Conservation (phyloP, 64 coral and sea anemone species). For the Montipora sp. region DNA sequence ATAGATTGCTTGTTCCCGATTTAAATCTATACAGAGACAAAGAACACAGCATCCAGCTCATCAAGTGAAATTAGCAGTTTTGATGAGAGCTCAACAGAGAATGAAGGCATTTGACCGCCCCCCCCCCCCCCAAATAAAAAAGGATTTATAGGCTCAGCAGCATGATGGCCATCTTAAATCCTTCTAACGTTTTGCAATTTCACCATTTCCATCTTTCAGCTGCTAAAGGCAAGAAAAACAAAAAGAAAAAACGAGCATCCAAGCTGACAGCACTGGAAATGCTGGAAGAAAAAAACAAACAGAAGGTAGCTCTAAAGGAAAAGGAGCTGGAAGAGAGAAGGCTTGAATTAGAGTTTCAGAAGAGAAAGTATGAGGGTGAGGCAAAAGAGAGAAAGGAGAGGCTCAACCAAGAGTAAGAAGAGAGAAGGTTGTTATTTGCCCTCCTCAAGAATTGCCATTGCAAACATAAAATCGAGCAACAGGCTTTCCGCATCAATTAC, state of each 20-base stretch:
- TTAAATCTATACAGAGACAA: conserved; percentile 15
- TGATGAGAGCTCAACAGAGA: conserved; percentile 16
- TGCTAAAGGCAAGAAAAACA: conserved; percentile 20
- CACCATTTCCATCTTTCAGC: conserved; percentile 7
- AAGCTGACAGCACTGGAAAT: conserved; percentile 22
- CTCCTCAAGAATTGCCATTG: conserved; percentile 22
- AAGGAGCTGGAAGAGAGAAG: conserved; percentile 12
- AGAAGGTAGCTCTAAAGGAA: conserved; percentile 20
- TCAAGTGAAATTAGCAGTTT: conserved; percentile 20
- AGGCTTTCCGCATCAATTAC: too few relatives aligned
- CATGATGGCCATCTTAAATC: not conserved
- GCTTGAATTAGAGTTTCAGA: conserved; percentile 23
- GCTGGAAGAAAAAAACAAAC: conserved; percentile 14
- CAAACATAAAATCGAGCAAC: too few relatives aligned
- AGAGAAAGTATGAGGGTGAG: conserved; percentile 16
- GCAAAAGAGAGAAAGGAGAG: conserved; percentile 22
- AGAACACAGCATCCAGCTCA: conserved; percentile 14
- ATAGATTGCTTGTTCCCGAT: conserved; percentile 12
- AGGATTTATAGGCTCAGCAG: conserved; percentile 12
- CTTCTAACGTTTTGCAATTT: not conserved
- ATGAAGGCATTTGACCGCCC: not conserved
- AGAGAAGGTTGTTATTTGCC: conserved; percentile 23
- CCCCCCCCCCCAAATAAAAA: not conserved
- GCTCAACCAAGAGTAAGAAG: conserved; percentile 15
- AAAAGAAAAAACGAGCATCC: conserved; percentile 10